Evolutionary conservation across 2,797 vertebrate species (phyloP).

Genomic region (Betta splendens): DNA sequence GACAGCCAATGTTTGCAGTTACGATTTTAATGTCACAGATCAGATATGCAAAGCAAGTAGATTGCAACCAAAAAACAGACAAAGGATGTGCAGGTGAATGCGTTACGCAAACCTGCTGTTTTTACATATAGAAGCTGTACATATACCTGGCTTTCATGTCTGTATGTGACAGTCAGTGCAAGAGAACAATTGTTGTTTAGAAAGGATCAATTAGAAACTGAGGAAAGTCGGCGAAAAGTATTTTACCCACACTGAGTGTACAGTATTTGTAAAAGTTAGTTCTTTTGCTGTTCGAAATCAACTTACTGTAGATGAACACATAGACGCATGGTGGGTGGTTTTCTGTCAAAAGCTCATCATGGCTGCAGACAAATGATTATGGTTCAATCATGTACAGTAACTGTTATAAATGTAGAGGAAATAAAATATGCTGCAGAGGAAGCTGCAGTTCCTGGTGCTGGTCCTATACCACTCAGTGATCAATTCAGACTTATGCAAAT

Average conservation of each 20-base stretch:
- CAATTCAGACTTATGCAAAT: conserved; percentile 55
- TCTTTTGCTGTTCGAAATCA: background rate
- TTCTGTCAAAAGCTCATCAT: background rate
- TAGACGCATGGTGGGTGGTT: background rate
- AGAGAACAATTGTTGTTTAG: background rate
- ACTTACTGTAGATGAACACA: background rate
- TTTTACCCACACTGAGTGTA: too few species aligned
- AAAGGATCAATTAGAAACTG: background rate
- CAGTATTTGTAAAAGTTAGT: background rate
- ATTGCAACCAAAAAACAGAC: conserved; percentile 1
- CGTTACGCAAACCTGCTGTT: background rate
- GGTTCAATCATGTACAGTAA: conserved; percentile 7
- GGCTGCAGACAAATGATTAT: background rate
- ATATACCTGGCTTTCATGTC: background rate
- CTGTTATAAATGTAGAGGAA: conserved; percentile 14
- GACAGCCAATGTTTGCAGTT: conserved; percentile 20
- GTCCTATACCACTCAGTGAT: conserved; percentile 25
- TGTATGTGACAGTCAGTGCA: background rate
- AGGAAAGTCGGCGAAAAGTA: background rate
- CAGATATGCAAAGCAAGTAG: conserved; percentile 70
- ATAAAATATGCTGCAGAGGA: conserved; percentile 13
- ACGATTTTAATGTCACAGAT: conserved; percentile 53
- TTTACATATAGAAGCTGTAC: background rate
- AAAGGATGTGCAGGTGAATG: conserved; percentile 2
- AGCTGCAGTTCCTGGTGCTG: conserved; percentile 11